Conservation (phyloP, 2,113 vertebrate genomes). For the Ailuropoda melanoleuca region DNA sequence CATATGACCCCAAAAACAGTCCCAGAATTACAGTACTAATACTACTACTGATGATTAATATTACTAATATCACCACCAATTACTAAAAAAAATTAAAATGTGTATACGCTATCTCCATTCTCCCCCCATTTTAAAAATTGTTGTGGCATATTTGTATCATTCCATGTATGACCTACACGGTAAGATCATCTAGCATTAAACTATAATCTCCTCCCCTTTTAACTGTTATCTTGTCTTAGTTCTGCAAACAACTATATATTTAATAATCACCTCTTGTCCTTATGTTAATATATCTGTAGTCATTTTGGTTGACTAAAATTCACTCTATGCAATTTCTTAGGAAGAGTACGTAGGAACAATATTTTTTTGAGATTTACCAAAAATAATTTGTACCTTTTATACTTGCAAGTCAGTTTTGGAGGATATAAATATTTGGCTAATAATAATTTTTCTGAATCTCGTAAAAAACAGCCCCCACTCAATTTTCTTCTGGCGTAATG, state of each 20-base stretch:
- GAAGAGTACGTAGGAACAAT: not conserved
- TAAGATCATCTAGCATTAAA: not conserved
- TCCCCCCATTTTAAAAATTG: not conserved
- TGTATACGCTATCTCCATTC: not conserved
- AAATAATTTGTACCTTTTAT: not conserved
- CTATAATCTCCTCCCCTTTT: not conserved
- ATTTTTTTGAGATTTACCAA: not conserved
- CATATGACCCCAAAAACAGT: not conserved
- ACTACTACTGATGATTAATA: not conserved
- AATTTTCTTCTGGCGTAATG: not conserved
- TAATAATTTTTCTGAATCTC: not conserved
- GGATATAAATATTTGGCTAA: not conserved
- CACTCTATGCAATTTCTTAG: not conserved
- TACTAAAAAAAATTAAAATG: not conserved
- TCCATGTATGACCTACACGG: not conserved
- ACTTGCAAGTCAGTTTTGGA: not conserved
- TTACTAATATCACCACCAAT: not conserved
- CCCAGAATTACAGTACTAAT: not conserved
- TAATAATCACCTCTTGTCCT: not conserved
- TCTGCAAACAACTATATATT: not conserved
- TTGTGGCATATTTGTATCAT: not conserved
- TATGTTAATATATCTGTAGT: not conserved
- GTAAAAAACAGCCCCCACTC: not conserved
- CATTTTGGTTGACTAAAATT: not conserved
- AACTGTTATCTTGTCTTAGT: not conserved